Evolutionary conservation across 2,888 invertebrate species (phyloP), one percentile per base, ranked within the genome.

Genomic region (Drosophila subsilvestris): DNA sequence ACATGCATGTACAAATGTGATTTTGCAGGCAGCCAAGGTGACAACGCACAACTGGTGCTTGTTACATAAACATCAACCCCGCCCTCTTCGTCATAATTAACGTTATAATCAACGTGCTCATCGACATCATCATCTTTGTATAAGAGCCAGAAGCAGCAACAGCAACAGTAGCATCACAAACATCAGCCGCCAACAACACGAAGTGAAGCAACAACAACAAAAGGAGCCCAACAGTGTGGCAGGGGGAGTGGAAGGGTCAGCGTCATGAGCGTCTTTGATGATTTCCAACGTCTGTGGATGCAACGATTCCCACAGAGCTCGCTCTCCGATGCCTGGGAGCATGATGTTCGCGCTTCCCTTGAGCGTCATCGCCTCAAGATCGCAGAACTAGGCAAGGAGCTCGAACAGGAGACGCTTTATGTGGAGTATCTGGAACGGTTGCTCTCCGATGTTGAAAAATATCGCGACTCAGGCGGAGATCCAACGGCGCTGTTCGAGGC

Each of bases 281-380:
- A 97, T 94, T 97, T 97, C 93, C 96, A 97, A 93, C 96, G 96
- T 92, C 96, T 97, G 93, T 97, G 97, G 97, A 95, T 95, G 93
- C 96, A 97, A 94, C 94, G 97, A 91, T 97, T 97, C 94, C 97
- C 97, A 84, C 97, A 97, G 91, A 97, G 96, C 93, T 96, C 96
- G 85, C 93, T 97, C 88, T 97, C 97, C 92, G 96, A 96, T 91
- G 97, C 97, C 91, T 97, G 97, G 97, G 97, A 97, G 92, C 97
- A 97, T 93, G 97, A 97, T 94, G 97, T 97, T 90, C 95, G 97
- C 91, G 96, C 96, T 83, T 97, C 97, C 93, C 94, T 98, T 88
- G 95, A 96, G 90, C 96, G 97, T 93, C 97, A 98, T 94, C 96
- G 96, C 93, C 95, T 96, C 92, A 96, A 96, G 94, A 97, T 97